phyloP scores from a whole-genome alignment of 2,113 vertebrate genomes.

The Lasiurus borealis region DNA sequence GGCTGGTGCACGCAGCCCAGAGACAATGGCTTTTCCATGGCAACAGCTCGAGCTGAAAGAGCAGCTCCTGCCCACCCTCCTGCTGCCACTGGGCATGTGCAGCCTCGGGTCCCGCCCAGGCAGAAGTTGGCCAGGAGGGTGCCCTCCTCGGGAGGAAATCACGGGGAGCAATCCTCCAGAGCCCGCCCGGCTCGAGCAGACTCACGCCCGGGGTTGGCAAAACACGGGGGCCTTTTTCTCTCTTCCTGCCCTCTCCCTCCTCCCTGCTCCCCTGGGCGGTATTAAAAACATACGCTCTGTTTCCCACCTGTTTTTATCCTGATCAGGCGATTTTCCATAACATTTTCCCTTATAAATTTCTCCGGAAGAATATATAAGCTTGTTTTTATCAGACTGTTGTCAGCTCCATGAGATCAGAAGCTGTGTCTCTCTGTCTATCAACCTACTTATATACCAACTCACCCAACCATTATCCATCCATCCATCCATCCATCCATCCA shows the following conservation, averaged over 20 bases:
- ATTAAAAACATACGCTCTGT: not conserved
- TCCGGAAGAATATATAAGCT: not conserved
- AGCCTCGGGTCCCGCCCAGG: not conserved
- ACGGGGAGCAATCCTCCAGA: not conserved
- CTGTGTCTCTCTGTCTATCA: not conserved
- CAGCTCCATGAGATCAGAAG: not conserved
- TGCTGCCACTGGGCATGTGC: not conserved
- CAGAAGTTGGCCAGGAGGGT: not conserved
- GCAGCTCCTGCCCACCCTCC: not conserved
- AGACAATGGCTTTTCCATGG: not conserved
- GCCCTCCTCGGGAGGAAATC: not conserved
- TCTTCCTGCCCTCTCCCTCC: not conserved
- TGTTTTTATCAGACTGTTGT: not conserved
- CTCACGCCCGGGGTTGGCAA: not conserved
- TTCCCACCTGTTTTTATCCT: not conserved
- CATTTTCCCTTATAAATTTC: not conserved
- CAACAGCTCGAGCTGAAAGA: not conserved
- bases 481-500: not conserved
- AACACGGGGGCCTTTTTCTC: not conserved
- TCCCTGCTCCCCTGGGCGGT: not conserved
- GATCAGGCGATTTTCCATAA: not conserved
- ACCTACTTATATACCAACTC: not conserved
- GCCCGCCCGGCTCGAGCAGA: not conserved
- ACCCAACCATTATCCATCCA: not conserved
- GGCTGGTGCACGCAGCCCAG: not conserved